A percentile compares a stretch with the other conserved stretches of the same genome.
phyloP scores from a whole-genome alignment of 2,888 invertebrate genomes.

The Dicyrtomina minuta region DNA sequence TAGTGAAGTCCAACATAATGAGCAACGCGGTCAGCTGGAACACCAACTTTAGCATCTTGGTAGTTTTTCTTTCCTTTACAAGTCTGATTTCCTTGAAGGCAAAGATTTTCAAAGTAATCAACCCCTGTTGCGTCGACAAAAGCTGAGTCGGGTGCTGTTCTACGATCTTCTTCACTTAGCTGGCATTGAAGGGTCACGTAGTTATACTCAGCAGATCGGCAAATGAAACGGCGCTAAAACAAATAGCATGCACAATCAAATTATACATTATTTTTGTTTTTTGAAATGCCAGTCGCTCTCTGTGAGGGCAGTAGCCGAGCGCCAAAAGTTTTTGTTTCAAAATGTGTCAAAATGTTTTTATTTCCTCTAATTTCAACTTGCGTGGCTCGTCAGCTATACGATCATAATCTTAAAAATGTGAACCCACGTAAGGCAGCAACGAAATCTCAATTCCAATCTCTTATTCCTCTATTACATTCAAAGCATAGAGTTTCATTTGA shows the following conservation, averaged over 20 bases:
- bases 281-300: no score
- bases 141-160: constrained; percentile 84
- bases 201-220: constrained; percentile 90
- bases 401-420: no score
- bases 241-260: no score
- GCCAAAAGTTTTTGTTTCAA: no score
- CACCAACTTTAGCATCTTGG: constrained; percentile 80
- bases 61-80: constrained; percentile 81
- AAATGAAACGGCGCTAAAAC: constrained; percentile 79
- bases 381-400: not conserved
- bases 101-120: constrained; percentile 87
- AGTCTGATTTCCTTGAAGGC: constrained; percentile 83
- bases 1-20: constrained; percentile 87
- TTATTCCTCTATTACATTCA: no score
- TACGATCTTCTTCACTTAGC: constrained; percentile 83
- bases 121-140: constrained; percentile 82
- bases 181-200: constrained; percentile 90
- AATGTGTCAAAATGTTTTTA: no score
- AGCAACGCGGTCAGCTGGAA: constrained; percentile 86
- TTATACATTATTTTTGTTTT: no score
- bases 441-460: no score
- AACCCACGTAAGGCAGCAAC: no score
- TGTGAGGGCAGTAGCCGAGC: no score
- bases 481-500: no score
- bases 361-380: not conserved